Conservation (phyloP, 2,888 invertebrate species). For the Hedya salicella region DNA sequence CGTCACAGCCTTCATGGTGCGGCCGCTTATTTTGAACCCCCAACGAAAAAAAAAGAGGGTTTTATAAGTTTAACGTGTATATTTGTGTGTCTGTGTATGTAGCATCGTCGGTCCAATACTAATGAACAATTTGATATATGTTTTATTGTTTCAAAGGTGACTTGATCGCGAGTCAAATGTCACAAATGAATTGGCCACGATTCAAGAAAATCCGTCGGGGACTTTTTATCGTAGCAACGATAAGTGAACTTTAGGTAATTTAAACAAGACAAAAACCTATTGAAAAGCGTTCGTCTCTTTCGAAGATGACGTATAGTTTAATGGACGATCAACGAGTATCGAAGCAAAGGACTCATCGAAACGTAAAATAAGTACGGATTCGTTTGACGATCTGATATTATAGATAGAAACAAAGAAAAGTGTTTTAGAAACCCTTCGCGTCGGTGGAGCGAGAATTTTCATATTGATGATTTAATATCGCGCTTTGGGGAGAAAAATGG, state of each 20-base stretch:
- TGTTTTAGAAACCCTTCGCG: constrained; percentile 18
- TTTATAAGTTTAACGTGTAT: no score
- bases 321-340: constrained; percentile 46
- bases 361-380: constrained; percentile 53
- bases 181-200: no score
- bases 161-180: no score
- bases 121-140: no score
- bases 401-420: constrained; percentile 50
- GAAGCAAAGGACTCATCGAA: constrained; percentile 48
- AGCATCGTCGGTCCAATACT: no score
- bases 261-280: neutral
- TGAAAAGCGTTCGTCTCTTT: neutral
- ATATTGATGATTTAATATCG: constrained; percentile 36
- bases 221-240: no score
- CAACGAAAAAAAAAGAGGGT: no score
- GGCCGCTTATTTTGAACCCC: no score
- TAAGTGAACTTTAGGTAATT: neutral
- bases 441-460: constrained; percentile 26
- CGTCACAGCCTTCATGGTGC: no score
- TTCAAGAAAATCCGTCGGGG: no score
- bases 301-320: constrained; percentile 11
- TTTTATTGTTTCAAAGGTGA: no score
- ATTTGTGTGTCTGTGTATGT: no score
- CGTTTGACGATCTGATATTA: constrained; percentile 52
- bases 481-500: neutral